Conservation (phyloP, 2,113 vertebrate species). For the Archocentrus centrarchus region DNA sequence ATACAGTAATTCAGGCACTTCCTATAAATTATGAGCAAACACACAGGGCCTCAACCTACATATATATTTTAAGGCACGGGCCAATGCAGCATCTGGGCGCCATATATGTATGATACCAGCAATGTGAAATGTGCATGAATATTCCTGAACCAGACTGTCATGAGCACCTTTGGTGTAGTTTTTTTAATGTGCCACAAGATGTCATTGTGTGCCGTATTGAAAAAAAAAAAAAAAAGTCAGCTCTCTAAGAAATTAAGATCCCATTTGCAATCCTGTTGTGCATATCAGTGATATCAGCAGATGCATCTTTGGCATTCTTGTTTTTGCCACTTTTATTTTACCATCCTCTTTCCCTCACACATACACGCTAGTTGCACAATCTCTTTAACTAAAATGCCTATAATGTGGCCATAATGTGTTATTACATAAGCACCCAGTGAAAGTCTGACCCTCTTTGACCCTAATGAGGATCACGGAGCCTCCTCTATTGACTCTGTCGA, state of each 20-base stretch:
- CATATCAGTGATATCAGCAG: constrained; percentile 57
- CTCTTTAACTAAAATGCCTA: constrained; percentile 10
- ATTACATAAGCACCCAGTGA: not conserved
- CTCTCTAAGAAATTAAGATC: constrained; percentile 58
- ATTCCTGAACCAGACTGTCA: constrained; percentile 17
- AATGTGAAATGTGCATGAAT: constrained; percentile 17
- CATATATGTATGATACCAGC: not conserved
- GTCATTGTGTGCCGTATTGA: constrained; percentile 64
- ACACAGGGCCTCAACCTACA: not conserved
- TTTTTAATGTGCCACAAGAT: constrained; percentile 68
- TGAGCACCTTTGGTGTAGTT: constrained; percentile 59
- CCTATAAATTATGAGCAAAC: constrained; percentile 17
- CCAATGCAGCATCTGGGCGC: not conserved
- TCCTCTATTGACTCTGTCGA: not conserved
- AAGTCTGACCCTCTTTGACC: constrained; percentile 28
- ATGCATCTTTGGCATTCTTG: constrained; percentile 26
- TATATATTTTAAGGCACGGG: not conserved
- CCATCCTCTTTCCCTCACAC: not conserved
- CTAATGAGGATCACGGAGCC: constrained; percentile 3
- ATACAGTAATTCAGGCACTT: constrained; percentile 4
- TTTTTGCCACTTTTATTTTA: constrained; percentile 19
- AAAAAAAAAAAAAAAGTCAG: constrained; percentile 18
- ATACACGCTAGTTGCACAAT: not conserved
- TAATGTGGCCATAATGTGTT: not conserved
- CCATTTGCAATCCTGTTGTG: constrained; percentile 63